phyloP scores from a whole-genome alignment of 2,113 vertebrate genomes.

The Azemiops feae region DNA sequence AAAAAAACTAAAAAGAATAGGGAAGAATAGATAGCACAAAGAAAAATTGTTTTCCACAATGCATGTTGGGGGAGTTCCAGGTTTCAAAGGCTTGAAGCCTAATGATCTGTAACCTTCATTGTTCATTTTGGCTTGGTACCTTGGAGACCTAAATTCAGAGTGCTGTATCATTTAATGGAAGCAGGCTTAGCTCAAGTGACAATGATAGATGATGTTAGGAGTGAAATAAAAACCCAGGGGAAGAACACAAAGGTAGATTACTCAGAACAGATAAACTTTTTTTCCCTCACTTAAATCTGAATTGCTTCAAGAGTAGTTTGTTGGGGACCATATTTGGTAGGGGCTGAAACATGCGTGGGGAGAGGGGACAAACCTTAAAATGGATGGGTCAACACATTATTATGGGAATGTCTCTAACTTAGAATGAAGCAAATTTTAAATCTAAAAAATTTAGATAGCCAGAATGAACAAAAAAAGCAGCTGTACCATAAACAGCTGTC shows the following conservation, averaged over 20 bases:
- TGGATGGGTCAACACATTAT: background rate
- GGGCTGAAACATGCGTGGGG: background rate
- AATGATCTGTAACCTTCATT: background rate
- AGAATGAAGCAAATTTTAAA: background rate
- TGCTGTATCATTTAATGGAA: background rate
- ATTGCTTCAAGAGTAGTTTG: background rate
- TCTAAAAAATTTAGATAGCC: background rate
- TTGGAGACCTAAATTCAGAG: background rate
- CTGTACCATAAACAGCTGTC: background rate
- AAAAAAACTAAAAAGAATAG: background rate
- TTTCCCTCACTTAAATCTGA: background rate
- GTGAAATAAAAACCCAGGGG: background rate
- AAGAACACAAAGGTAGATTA: background rate
- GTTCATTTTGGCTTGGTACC: background rate
- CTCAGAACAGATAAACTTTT: background rate
- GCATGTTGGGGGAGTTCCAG: background rate
- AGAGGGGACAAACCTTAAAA: background rate
- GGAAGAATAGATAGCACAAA: background rate
- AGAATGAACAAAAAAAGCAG: background rate
- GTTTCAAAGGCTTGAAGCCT: background rate
- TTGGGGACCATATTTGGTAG: background rate
- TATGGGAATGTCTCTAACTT: background rate
- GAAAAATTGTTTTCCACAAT: background rate
- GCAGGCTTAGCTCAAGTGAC: background rate
- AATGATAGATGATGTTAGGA: background rate